Evolutionary conservation across 1,140 invertebrate genomes (phyloP).

Genomic region (Heliconius nattereri): DNA sequence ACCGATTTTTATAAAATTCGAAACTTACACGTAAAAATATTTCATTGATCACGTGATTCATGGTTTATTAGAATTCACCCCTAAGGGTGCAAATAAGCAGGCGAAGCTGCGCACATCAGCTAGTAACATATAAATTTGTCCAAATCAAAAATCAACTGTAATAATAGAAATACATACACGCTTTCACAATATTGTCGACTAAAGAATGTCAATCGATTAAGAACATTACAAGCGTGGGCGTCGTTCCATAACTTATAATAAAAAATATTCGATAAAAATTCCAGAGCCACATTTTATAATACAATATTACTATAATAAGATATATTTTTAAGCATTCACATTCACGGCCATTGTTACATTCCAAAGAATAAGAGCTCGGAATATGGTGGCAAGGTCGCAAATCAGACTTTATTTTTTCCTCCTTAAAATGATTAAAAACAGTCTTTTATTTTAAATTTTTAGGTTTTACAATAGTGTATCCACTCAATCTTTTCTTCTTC

Average conservation of each 20-base stretch:
- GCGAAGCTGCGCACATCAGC: too few relatives aligned
- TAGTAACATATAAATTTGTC: too few relatives aligned
- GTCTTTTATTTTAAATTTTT: neutral
- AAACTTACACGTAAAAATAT: too few relatives aligned
- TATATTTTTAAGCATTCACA: conserved; percentile 37
- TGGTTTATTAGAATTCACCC: too few relatives aligned
- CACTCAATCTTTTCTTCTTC: too few relatives aligned
- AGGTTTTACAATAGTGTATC: too few relatives aligned
- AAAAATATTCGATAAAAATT: conserved; percentile 24
- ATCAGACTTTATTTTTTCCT: conserved; percentile 33
- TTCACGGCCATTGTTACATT: conserved; percentile 61
- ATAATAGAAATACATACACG: too few relatives aligned
- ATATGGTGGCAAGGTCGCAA: conserved; percentile 56
- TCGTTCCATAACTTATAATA: neutral
- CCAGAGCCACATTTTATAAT: conserved; percentile 27
- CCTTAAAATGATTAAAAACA: conserved; percentile 3
- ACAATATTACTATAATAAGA: conserved; percentile 28
- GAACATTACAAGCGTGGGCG: conserved; percentile 1
- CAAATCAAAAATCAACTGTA: too few relatives aligned
- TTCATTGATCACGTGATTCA: too few relatives aligned
- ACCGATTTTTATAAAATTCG: too few relatives aligned
- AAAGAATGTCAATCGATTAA: neutral
- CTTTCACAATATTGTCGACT: neutral
- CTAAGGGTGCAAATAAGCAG: too few relatives aligned
- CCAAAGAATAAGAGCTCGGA: conserved; percentile 49